phyloP scores from a whole-genome alignment of 23 tunicate genomes.

The Botrylloides violaceus region DNA sequence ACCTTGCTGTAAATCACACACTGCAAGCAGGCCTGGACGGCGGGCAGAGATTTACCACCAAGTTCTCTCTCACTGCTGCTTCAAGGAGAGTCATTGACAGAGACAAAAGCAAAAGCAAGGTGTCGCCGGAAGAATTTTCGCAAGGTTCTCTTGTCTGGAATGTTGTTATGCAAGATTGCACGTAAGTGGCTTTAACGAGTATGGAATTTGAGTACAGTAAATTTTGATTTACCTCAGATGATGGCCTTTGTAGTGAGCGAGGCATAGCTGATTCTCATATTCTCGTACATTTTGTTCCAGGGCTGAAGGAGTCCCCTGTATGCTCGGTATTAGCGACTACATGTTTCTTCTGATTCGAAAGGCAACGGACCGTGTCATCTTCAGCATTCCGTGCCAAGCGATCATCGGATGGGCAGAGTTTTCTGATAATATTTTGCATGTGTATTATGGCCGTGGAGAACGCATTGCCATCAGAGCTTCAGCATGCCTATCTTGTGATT shows the following conservation, averaged over 20 bases:
- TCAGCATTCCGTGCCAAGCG: slow-evolving; percentile 91
- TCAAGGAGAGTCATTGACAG: slow-evolving; percentile 58
- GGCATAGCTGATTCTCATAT: no score
- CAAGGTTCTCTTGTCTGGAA: slow-evolving; percentile 73
- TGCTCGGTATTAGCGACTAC: slow-evolving; percentile 76
- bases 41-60: slow-evolving; percentile 29
- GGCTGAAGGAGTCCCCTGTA: slow-evolving; percentile 47
- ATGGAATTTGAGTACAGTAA: background rate
- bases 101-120: slow-evolving; percentile 40
- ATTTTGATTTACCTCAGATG: no score
- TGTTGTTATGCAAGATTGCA: slow-evolving; percentile 60
- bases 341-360: slow-evolving; percentile 42
- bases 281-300: background rate
- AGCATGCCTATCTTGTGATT: slow-evolving; percentile 19
- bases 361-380: slow-evolving; percentile 40
- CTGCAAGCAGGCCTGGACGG: slow-evolving; percentile 48
- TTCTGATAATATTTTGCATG: slow-evolving; percentile 30
- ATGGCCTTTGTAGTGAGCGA: no score
- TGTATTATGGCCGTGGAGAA: slow-evolving; percentile 86
- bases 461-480: slow-evolving; percentile 36
- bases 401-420: slow-evolving; percentile 72
- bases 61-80: slow-evolving; percentile 59
- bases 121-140: slow-evolving; percentile 44
- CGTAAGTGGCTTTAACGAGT: no score
- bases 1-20: slow-evolving; percentile 34